Conservation (phyloP, 2,888 invertebrate genomes). For the Machimus atricapillus region DNA sequence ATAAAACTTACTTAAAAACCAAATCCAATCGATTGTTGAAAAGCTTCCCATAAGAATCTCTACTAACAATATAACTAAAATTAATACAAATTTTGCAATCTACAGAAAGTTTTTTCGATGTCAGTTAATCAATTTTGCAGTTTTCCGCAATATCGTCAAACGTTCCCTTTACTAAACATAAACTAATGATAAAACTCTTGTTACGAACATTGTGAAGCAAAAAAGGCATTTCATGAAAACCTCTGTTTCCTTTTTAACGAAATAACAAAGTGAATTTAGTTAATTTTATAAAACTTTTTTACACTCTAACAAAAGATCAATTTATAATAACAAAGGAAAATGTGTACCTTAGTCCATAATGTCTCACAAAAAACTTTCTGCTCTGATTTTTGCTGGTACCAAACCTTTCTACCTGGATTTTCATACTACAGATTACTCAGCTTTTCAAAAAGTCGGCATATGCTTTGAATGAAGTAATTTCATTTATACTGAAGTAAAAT, state of each 20-base stretch:
- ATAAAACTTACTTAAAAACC: too few species aligned
- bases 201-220: background rate
- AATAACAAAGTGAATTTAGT: background rate
- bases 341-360: background rate
- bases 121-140: background rate
- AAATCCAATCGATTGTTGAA: too few species aligned
- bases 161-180: background rate
- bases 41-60: too few species aligned
- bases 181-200: background rate
- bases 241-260: background rate
- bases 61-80: too few species aligned
- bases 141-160: background rate
- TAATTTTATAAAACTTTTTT: background rate
- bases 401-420: too few species aligned
- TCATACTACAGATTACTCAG: too few species aligned
- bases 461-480: background rate
- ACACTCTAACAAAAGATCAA: background rate
- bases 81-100: too few species aligned
- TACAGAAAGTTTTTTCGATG: background rate
- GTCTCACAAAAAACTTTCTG: background rate
- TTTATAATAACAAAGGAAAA: background rate
- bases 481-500: background rate
- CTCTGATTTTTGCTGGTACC: too few species aligned
- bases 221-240: background rate
- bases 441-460: background rate